Evolutionary conservation across 2,888 invertebrate species (phyloP).

Genomic region (Actias luna): DNA sequence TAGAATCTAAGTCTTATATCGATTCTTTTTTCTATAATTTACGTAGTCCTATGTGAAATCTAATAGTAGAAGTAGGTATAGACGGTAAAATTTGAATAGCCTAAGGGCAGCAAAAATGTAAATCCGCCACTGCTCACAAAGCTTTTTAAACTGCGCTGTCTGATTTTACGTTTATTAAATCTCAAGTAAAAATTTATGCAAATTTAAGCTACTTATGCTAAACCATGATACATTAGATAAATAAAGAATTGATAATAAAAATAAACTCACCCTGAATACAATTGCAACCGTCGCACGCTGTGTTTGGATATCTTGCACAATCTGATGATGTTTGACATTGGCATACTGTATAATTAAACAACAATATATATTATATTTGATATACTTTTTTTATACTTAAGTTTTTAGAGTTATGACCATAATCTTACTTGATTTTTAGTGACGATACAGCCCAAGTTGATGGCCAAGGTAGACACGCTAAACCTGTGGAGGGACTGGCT

Average conservation of each 20-base stretch:
- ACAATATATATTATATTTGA: neutral
- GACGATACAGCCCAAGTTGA: no score
- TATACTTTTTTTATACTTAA: neutral
- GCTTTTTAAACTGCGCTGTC: neutral
- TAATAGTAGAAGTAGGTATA: no score
- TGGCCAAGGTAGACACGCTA: no score
- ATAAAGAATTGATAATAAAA: neutral
- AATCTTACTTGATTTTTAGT: no score
- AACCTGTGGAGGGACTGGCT: no score
- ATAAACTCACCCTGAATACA: constrained; percentile 83
- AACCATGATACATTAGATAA: neutral
- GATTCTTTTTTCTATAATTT: no score
- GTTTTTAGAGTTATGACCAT: no score
- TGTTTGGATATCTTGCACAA: constrained; percentile 80
- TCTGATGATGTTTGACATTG: constrained; percentile 87
- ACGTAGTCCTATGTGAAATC: no score
- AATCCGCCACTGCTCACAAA: neutral
- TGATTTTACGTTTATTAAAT: neutral
- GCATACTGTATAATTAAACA: constrained; percentile 77
- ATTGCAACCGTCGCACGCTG: constrained; percentile 86
- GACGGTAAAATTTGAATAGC: no score
- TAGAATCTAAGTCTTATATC: no score
- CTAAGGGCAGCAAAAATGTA: no score
- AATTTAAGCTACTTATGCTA: neutral
- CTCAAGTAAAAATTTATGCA: neutral